Conservation (phyloP, 2,888 invertebrate species). For the Sphaerophoria taeniata region DNA sequence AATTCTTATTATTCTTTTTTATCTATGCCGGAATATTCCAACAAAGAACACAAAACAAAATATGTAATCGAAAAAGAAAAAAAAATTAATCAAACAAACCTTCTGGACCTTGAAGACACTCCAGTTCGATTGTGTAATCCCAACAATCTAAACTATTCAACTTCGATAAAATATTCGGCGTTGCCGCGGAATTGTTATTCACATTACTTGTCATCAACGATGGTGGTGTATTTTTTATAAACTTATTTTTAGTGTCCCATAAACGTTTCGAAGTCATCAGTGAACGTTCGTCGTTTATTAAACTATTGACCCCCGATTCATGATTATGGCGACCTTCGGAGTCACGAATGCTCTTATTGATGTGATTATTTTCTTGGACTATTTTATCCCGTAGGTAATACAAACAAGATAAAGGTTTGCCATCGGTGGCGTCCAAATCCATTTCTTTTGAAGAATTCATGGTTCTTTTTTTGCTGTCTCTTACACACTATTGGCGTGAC, state of each 20-base stretch:
- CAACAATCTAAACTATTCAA: slow-evolving; percentile 90
- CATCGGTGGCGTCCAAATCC: slow-evolving; percentile 63
- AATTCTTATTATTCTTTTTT: neutral
- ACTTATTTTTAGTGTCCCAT: slow-evolving; percentile 64
- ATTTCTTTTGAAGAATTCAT: slow-evolving; percentile 65
- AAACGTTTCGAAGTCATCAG: slow-evolving; percentile 35
- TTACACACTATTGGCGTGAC: neutral
- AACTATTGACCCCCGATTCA: slow-evolving; percentile 58
- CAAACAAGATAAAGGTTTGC: slow-evolving; percentile 67
- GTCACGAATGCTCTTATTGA: slow-evolving; percentile 66
- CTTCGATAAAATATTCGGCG: slow-evolving; percentile 75
- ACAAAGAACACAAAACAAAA: neutral
- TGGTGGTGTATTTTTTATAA: slow-evolving; percentile 58
- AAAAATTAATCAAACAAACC: slow-evolving; percentile 83
- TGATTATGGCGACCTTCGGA: slow-evolving; percentile 65
- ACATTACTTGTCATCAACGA: slow-evolving; percentile 49
- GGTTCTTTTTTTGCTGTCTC: slow-evolving; percentile 23
- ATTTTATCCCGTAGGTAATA: slow-evolving; percentile 72
- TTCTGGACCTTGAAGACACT: slow-evolving; percentile 90
- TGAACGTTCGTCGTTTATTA: slow-evolving; percentile 60
- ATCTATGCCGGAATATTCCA: neutral
- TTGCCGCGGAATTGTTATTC: slow-evolving; percentile 31
- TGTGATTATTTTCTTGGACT: slow-evolving; percentile 69
- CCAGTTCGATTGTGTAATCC: slow-evolving; percentile 93
- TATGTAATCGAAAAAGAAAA: neutral